phyloP scores from a whole-genome alignment of 2,797 vertebrate species.

The Bufotes viridis region DNA sequence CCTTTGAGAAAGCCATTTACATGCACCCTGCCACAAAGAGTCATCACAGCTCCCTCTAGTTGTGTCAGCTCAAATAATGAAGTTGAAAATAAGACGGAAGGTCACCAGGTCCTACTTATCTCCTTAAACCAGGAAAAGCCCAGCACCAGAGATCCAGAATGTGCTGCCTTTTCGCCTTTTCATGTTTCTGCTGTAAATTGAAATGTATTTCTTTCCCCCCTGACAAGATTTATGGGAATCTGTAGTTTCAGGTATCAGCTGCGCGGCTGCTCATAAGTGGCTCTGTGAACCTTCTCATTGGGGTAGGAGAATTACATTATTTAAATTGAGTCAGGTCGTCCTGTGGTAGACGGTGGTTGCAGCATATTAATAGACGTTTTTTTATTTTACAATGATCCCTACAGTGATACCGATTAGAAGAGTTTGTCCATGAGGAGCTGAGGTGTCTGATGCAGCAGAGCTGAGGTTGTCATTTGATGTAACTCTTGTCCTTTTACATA shows the following conservation, averaged over 20 bases:
- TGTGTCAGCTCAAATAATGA: conserved; percentile 96
- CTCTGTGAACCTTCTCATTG: conserved; percentile 60
- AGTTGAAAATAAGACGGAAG: conserved; percentile 97
- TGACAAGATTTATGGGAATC: conserved; percentile 68
- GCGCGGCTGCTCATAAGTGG: conserved; percentile 46
- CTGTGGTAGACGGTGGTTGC: not conserved
- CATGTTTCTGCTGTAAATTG: conserved; percentile 73
- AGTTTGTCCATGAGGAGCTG: not conserved
- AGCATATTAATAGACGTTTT: not conserved
- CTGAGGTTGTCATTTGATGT: not conserved
- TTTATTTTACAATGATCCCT: conserved; percentile 13
- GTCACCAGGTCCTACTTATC: conserved; percentile 96
- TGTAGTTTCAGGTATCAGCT: conserved; percentile 62
- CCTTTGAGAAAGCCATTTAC: conserved; percentile 98
- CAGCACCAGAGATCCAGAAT: conserved; percentile 69
- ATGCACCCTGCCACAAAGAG: conserved; percentile 88
- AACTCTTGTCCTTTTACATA: not conserved
- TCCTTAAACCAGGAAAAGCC: conserved; percentile 74
- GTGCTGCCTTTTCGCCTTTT: conserved; percentile 71
- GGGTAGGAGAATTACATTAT: conserved; percentile 25
- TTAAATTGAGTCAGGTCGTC: not conserved
- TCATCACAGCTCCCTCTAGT: conserved; percentile 83
- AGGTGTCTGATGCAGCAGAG: not conserved
- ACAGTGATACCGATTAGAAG: too few relatives aligned
- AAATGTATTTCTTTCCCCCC: conserved; percentile 65